These are phyloP conservation scores for Danio jaintianensis DNA, from an alignment of 2,797 vertebrate species.

Conservation along the genomic window DNA sequence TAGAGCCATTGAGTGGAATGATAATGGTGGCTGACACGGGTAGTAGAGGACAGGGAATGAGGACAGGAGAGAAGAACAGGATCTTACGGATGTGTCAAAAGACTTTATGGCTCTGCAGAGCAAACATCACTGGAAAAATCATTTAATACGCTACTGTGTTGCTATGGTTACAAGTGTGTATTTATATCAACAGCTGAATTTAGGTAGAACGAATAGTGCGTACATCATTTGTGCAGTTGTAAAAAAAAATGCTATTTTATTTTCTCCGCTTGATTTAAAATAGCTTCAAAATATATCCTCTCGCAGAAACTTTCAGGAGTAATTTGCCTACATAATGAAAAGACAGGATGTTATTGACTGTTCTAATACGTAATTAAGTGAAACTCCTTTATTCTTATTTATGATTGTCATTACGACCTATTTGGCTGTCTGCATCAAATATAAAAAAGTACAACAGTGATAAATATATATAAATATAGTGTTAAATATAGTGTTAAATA, in stretches of 20 bases:
- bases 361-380: background rate
- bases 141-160: background rate
- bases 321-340: background rate
- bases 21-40: background rate
- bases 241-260: background rate
- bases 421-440: too few species aligned
- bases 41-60: background rate
- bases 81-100: constrained; percentile 4
- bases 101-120: background rate
- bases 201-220: background rate
- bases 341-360: background rate
- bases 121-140: background rate
- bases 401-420: too few species aligned
- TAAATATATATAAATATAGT: too few species aligned
- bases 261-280: background rate
- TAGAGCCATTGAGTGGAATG: background rate
- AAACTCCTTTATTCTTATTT: too few species aligned
- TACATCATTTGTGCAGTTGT: background rate
- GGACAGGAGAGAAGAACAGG: background rate
- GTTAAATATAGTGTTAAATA: too few species aligned
- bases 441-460: too few species aligned
- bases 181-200: constrained; percentile 21
- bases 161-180: constrained; percentile 6
- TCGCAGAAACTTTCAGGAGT: background rate
- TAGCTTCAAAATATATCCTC: constrained; percentile 1